Evolutionary conservation across 2,888 invertebrate genomes (phyloP), one percentile per base, ranked within the genome.

Genomic region (Cheilosia pagana): DNA sequence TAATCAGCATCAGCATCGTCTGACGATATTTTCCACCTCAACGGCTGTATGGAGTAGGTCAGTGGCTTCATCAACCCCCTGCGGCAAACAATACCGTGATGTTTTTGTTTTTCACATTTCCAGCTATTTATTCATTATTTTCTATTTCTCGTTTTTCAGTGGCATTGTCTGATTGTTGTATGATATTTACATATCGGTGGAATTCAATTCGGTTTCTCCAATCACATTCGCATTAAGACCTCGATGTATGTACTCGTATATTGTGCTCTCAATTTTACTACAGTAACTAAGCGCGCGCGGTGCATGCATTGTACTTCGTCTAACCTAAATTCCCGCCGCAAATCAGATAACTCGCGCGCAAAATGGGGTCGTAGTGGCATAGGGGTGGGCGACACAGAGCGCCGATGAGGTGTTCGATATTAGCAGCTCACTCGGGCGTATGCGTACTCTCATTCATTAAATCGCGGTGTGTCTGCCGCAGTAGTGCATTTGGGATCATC

Each of bases 171-270:
- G 83, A 74, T 74, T 74, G 79, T 63, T 74, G 78, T 53, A 45
- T 68, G 79, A 79, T 79, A 79, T 83, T 79, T 79, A 78, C 74
- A 79, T 72, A 48, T 83, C 52, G 68, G 45, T 62, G 63, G 63
- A 68, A 77, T 83, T 83, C 83, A 75, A 79, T 83, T 74, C 68
- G 74, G 45, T 74, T 83, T 59, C 79, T 68, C 63, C 83, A 83
- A 83, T 83, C 83, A 83, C 83, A 83, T 79, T 83, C 83, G 83
- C 68, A 79, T 83, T 83, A 79, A 75, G 82, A 77, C 78, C 67
- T 78, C 67, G 31, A 63, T 8, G 28, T 45, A n/a, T n/a, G n/a
- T n/a, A n/a, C n/a, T n/a, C n/a, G n/a, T n/a, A 39, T 65, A 71
- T 52, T 62, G 39, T 74, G 83, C 23, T 74, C 83, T 83, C 74